Evolutionary conservation across 2,113 vertebrate species (phyloP).

Genomic region (Coturnix japonica): DNA sequence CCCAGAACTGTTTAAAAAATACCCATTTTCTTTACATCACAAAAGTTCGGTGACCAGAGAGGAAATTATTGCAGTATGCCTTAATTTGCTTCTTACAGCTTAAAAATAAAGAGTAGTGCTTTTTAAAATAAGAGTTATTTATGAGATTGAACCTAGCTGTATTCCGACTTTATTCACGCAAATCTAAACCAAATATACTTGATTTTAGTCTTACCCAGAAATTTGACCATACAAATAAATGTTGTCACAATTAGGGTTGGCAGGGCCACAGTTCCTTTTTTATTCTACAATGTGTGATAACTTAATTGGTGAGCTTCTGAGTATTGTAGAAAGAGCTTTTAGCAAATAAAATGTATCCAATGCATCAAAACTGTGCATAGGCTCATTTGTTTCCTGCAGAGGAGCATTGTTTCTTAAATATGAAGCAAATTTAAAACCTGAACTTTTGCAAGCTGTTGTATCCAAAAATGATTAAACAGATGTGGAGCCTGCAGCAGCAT

Average conservation of each 20-base stretch:
- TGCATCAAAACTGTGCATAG: not conserved
- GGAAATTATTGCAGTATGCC: slow-evolving; percentile 19
- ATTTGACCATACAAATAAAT: not conserved
- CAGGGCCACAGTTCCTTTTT: not conserved
- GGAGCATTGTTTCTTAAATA: slow-evolving; percentile 63
- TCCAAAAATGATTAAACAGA: slow-evolving; percentile 79
- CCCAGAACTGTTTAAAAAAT: slow-evolving; percentile 51
- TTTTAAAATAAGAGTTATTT: not conserved
- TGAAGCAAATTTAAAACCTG: slow-evolving; percentile 72
- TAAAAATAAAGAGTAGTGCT: not conserved
- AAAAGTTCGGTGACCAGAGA: not conserved
- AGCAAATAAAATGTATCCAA: not conserved
- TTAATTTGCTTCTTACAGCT: slow-evolving; percentile 14
- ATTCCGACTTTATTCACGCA: not conserved
- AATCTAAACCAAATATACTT: not conserved
- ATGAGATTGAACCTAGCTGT: not conserved
- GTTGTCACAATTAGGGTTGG: not conserved
- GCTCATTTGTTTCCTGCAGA: slow-evolving; percentile 5
- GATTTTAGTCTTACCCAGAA: not conserved
- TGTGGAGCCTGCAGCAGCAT: slow-evolving; percentile 76
- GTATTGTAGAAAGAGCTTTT: slow-evolving; percentile 5
- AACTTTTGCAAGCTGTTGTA: slow-evolving; percentile 75
- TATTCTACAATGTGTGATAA: not conserved
- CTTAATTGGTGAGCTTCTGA: not conserved
- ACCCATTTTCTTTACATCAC: slow-evolving; percentile 21